A percentile compares a stretch with the other conserved stretches of the same genome.
Conservation (phyloP, 2,797 vertebrate genomes). For the Leuciscus waleckii region DNA sequence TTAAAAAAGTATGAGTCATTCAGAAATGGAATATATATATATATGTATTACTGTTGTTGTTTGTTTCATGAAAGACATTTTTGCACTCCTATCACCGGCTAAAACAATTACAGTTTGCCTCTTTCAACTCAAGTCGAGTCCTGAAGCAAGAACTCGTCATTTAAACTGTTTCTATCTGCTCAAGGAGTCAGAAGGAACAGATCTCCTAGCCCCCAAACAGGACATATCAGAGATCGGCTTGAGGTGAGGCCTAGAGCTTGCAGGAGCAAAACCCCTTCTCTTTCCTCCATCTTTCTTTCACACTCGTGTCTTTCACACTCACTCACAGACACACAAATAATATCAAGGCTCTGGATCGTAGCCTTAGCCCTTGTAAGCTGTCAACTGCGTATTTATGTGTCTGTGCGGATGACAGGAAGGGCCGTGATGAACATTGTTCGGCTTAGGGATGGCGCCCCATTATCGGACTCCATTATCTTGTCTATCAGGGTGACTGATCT, state of each 20-base stretch:
- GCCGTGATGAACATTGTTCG: conserved; percentile 56
- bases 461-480: conserved; percentile 66
- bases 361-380: conserved; percentile 48
- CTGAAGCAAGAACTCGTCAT: conserved; percentile 14
- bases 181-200: conserved; percentile 6
- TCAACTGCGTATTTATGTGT: conserved; percentile 62
- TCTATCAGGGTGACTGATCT: conserved; percentile 58
- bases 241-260: conserved; percentile 31
- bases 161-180: not conserved
- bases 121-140: conserved; percentile 8
- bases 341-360: conserved; percentile 50
- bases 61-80: not conserved
- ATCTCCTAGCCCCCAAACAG: not conserved
- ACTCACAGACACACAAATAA: conserved; percentile 44
- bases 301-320: conserved; percentile 22
- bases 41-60: not conserved
- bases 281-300: conserved; percentile 10
- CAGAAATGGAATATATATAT: not conserved
- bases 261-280: not conserved
- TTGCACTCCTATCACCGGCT: not conserved
- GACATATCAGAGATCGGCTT: conserved; percentile 9
- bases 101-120: conserved; percentile 27
- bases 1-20: conserved; percentile 7
- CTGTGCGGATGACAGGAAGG: conserved; percentile 54
- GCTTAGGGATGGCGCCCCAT: conserved; percentile 49